phyloP scores from a whole-genome alignment of 1,140 invertebrate species.

The Bombyx mori region ASM3026992v2 NC_085131.1:9509501-9510000 shows the following conservation, averaged over 20 bases:
- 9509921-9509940: too few species aligned
- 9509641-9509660: not conserved
- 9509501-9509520: not conserved
- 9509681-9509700: conserved; percentile 56
- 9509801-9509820: conserved; percentile 86
- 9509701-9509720: conserved; percentile 68
- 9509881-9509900: too few species aligned
- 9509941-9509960: too few species aligned
- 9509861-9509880: too few species aligned
- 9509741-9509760: conserved; percentile 96
- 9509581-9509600: too few species aligned
- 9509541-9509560: not conserved
- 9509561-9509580: not conserved
- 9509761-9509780: conserved; percentile 95
- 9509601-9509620: not conserved
- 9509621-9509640: not conserved
- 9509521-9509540: not conserved
- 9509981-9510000: too few species aligned
- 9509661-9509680: conserved; percentile 6
- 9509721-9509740: conserved; percentile 90
- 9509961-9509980: too few species aligned
- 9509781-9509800: conserved; percentile 96
- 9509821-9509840: conserved; percentile 96
- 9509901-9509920: too few species aligned
- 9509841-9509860: conserved; percentile 72